A percentile compares a stretch with the other conserved stretches of the same genome.
phyloP scores from a whole-genome alignment of 2,797 vertebrate species.

The Phyllotis vaccarum region DNA sequence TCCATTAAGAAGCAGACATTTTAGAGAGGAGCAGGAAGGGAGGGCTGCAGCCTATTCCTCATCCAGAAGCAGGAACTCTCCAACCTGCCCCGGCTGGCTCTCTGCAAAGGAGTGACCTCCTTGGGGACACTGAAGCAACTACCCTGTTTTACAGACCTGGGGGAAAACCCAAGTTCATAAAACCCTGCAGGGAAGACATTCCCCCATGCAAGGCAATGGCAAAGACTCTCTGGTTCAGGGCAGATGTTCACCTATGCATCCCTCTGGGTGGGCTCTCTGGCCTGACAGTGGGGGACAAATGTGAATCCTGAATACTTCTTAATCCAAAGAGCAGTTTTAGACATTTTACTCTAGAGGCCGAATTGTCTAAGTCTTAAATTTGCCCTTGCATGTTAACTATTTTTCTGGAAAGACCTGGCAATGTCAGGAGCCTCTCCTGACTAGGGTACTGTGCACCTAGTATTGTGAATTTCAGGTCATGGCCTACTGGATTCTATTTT shows the following conservation, averaged over 20 bases:
- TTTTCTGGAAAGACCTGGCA: slow-evolving; percentile 16
- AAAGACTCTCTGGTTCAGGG: background rate
- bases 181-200: background rate
- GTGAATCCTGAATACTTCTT: background rate
- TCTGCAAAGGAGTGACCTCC: background rate
- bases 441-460: background rate
- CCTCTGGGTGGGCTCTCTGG: background rate
- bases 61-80: background rate
- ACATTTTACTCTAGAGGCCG: background rate
- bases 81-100: background rate
- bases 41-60: background rate
- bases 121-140: background rate
- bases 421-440: background rate
- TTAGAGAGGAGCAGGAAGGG: slow-evolving; percentile 22
- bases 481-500: background rate
- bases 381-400: background rate
- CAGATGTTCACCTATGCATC: background rate
- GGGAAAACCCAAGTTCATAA: background rate
- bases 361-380: background rate
- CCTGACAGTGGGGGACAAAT: background rate
- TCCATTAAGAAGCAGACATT: slow-evolving; percentile 45
- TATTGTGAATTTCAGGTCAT: background rate
- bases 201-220: background rate
- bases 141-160: slow-evolving; percentile 5
- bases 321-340: background rate